Percentiles rank a stretch among this genome's conserved stretches.
Evolutionary conservation across 2,113 vertebrate species (phyloP).

Genomic region (Limnothrissa miodon): DNA sequence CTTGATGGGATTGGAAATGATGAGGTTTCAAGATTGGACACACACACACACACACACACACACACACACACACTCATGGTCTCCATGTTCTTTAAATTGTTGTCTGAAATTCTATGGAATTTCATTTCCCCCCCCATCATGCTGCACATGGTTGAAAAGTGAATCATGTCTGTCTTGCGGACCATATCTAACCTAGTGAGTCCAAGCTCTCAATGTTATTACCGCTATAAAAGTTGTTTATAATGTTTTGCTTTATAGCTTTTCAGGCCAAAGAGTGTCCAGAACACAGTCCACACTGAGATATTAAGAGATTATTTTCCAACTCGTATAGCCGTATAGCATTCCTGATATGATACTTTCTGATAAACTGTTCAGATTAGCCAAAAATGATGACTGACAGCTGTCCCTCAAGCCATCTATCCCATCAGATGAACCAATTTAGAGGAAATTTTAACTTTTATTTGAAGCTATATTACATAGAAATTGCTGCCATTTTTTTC

Average conservation of each 20-base stretch:
- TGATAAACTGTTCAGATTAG: neutral
- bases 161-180: neutral
- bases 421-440: neutral
- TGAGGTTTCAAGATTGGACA: neutral
- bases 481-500: no score
- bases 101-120: neutral
- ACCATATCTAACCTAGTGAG: neutral
- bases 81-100: constrained; percentile 1
- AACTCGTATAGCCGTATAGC: no score
- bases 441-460: neutral
- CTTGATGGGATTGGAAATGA: constrained; percentile 14
- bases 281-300: neutral
- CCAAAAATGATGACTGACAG: neutral
- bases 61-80: constrained; percentile 4
- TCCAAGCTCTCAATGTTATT: neutral
- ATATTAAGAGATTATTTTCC: neutral
- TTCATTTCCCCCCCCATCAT: neutral
- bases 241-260: neutral
- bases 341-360: neutral
- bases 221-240: neutral
- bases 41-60: constrained; percentile 3
- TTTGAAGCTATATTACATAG: no score
- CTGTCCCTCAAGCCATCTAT: neutral
- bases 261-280: neutral
- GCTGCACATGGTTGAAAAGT: neutral